Base-by-base conservation (phyloP, 2,888 invertebrate genomes). In the Himalopsyche tibetana region DNA sequence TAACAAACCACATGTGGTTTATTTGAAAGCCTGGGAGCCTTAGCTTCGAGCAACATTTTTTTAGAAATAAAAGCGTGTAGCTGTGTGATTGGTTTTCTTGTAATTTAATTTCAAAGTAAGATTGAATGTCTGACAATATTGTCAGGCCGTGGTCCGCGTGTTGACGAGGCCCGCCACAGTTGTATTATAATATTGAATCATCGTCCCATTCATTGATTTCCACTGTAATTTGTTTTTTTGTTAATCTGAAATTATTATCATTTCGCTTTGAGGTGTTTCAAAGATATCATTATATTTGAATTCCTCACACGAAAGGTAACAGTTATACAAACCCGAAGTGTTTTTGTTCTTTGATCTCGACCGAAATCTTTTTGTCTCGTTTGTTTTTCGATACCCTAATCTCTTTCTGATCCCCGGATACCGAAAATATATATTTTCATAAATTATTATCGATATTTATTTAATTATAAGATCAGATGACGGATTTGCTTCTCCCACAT, bases 221-320 rank as follows among this genome's bases (percentile, higher is more conserved):
- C 74, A 74, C 74, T 74, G 74, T 74, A 74, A 74, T 74, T 74
- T 74, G 74, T 74, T 74, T 74, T 74, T 74, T 74, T 74, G 74
- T 74, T 74, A 74, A 74, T 74, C 74, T 74, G 74, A 74, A 74
- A 74, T 74, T 74, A 74, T 74, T 74, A 74, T 74, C 74, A 74
- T 74, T 74, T 38, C 38, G 74, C 74, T 74, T 19, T 74, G 74
- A 74, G 74, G 74, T 74, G 74, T 74, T 38, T 36, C 74, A 36
- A 74, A 74, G 74, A 74, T 74, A 74, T 74, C 74, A 74, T 74
- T 74, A 74, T 74, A 36, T 74, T 38, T 36, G 74, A 74, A 74
- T 74, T 74, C 74, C 74, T 74, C 74, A 36, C 74, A 74, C 74
- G 74, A 74, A 36, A 74, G 74, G 74, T 74, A 74, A 74, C 74